Percentiles rank a stretch among this genome's conserved stretches.
Conservation (phyloP, 2,113 vertebrate species). For the Grus americana region DNA sequence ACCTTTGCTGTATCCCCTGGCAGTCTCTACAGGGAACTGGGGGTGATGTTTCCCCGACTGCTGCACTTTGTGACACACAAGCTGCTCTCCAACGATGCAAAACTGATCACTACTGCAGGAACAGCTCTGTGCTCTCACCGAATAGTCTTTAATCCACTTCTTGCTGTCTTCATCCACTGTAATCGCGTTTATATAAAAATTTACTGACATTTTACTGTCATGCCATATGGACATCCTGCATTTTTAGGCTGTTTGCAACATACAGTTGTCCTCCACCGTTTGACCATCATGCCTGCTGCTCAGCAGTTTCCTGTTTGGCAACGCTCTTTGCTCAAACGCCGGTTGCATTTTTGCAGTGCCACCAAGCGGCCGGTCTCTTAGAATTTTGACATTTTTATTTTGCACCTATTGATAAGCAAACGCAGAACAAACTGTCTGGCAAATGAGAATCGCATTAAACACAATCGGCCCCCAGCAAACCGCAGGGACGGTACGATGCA, state of each 20-base stretch:
- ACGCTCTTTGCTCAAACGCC: fast-evolving
- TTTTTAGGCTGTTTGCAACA: neutral
- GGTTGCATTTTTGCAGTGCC: slow-evolving; percentile 17
- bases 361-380: neutral
- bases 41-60: fast-evolving
- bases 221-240: fast-evolving
- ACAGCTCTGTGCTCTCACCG: neutral
- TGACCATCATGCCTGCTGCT: neutral
- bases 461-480: neutral
- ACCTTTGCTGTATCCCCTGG: neutral
- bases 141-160: neutral
- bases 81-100: fast-evolving
- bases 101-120: fast-evolving
- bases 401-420: fast-evolving
- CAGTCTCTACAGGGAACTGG: fast-evolving
- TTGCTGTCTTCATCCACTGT: neutral
- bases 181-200: neutral
- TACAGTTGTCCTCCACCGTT: fast-evolving
- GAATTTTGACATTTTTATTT: neutral
- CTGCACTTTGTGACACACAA: fast-evolving
- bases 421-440: fast-evolving
- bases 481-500: fast-evolving
- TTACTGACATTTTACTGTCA: neutral
- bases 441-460: fast-evolving
- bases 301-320: neutral